Evolutionary conservation across 2,113 vertebrate species (phyloP).

Genomic region (Tachuris rubrigastra): DNA sequence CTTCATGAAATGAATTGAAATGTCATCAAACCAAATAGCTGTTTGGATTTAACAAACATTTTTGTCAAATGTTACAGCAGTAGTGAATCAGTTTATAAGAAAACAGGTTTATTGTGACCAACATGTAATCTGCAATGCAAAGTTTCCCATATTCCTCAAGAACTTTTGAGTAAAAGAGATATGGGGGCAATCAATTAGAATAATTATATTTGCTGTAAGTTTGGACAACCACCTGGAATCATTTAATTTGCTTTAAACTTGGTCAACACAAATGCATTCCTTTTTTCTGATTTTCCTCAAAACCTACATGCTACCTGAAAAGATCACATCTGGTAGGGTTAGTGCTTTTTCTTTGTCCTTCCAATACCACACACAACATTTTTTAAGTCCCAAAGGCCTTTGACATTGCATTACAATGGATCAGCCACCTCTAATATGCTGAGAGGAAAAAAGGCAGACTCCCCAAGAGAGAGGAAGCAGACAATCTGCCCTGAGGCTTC

Average conservation of each 20-base stretch:
- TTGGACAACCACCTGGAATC: neutral
- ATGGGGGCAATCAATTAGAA: neutral
- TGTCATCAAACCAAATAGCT: neutral
- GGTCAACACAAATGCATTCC: neutral
- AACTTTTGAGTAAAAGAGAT: neutral
- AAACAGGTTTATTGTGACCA: neutral
- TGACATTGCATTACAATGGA: conserved; percentile 24
- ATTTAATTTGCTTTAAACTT: neutral
- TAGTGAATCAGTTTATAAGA: neutral
- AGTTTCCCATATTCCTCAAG: neutral
- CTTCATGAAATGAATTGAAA: neutral
- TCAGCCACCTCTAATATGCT: neutral
- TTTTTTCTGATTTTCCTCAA: neutral
- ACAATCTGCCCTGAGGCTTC: conserved; percentile 12
- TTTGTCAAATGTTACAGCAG: neutral
- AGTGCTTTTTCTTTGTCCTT: neutral
- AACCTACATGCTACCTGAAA: neutral
- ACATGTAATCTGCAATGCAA: neutral
- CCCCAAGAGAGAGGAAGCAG: neutral
- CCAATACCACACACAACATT: neutral
- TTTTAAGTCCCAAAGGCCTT: conserved; percentile 5
- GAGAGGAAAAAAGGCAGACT: neutral
- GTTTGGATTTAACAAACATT: neutral
- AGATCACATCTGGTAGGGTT: neutral
- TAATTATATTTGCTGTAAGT: neutral